Percentiles rank a stretch among this genome's conserved stretches.
Evolutionary conservation across 2,797 vertebrate species (phyloP).

Genomic region (Oreonectes daqikongensis): DNA sequence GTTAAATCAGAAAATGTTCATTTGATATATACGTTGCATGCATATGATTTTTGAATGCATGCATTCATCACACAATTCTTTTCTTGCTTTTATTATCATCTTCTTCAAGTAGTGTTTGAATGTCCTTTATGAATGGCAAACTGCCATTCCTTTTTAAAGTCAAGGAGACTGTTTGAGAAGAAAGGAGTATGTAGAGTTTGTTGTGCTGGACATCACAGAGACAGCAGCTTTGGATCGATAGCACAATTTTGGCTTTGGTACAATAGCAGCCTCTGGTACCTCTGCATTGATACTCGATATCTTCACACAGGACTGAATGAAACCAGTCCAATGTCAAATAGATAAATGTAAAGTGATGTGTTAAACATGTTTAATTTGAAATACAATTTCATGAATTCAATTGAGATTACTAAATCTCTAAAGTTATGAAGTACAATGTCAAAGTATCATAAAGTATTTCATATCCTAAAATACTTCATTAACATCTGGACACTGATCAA

Average conservation of each 20-base stretch:
- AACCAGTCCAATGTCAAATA: neutral
- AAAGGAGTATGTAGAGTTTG: slow-evolving; percentile 20
- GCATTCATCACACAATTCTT: slow-evolving; percentile 24
- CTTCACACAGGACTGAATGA: neutral
- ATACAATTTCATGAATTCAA: too few relatives aligned
- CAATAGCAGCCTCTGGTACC: neutral
- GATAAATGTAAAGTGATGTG: neutral
- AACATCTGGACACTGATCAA: too few relatives aligned
- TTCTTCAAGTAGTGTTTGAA: slow-evolving; percentile 31
- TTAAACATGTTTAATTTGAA: too few relatives aligned
- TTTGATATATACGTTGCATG: slow-evolving; percentile 18
- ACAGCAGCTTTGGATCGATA: neutral
- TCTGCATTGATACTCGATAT: neutral
- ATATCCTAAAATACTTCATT: too few relatives aligned
- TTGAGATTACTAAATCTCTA: too few relatives aligned
- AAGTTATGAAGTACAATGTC: neutral
- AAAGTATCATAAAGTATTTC: too few relatives aligned
- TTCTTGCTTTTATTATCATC: slow-evolving; percentile 37
- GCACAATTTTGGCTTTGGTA: neutral
- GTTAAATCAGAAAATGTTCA: slow-evolving; percentile 67
- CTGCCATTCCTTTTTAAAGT: slow-evolving; percentile 37
- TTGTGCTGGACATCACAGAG: slow-evolving; percentile 29
- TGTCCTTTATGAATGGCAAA: slow-evolving; percentile 33
- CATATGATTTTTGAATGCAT: too few relatives aligned
- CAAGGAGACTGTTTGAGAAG: slow-evolving; percentile 42